These are phyloP conservation scores for Vimba vimba DNA, from an alignment of 2,113 vertebrate genomes.

Conservation along the genomic window DNA sequence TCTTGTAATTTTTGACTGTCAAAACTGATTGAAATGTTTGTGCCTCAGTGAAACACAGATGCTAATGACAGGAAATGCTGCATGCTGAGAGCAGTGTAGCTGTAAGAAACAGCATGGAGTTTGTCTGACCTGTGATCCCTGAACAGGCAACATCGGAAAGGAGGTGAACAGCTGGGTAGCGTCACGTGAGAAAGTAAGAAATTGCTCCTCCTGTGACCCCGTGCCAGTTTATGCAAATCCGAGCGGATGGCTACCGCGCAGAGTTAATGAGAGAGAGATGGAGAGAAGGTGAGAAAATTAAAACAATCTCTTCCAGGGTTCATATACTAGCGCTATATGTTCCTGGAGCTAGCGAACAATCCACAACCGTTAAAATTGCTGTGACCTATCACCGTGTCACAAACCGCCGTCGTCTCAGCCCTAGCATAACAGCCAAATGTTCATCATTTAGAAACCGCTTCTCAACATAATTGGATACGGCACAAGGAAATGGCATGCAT, in stretches of 20 bases:
- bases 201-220: conserved; percentile 27
- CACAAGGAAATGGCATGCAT: conserved; percentile 36
- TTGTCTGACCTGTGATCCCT: conserved; percentile 24
- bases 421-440: conserved; percentile 32
- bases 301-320: conserved; percentile 18
- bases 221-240: conserved; percentile 34
- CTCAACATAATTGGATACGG: conserved; percentile 24
- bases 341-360: conserved; percentile 10
- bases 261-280: conserved; percentile 38
- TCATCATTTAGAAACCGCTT: conserved; percentile 24
- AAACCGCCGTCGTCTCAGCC: not conserved
- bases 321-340: conserved; percentile 24
- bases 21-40: not conserved
- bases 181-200: not conserved
- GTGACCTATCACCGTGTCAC: conserved; percentile 12
- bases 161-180: conserved; percentile 22
- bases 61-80: conserved; percentile 25
- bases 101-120: not conserved
- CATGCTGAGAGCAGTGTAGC: conserved; percentile 12
- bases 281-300: conserved; percentile 12
- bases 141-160: conserved; percentile 7
- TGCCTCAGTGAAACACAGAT: not conserved
- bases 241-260: not conserved
- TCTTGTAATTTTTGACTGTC: not conserved
- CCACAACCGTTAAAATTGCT: not conserved